These are phyloP conservation scores for Anguilla obscura DNA, from an alignment of 2,797 vertebrate genomes.

Conservation along the genomic window DNA sequence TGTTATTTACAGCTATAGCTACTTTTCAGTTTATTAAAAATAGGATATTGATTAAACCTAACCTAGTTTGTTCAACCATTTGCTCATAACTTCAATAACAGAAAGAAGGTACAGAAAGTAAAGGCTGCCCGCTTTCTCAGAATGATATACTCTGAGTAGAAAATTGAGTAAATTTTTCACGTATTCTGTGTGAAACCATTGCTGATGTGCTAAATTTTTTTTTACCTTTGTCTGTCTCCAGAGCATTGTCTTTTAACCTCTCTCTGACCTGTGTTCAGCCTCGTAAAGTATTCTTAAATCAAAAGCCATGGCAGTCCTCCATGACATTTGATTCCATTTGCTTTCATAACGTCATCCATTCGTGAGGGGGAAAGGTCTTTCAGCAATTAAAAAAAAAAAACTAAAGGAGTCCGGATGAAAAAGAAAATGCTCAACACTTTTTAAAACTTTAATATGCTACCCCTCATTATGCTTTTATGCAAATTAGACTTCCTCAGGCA, in stretches of 20 bases:
- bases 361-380: not conserved
- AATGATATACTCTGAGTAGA: not conserved
- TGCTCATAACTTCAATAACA: not conserved
- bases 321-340: not conserved
- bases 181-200: not conserved
- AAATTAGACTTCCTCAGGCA: not conserved
- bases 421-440: not conserved
- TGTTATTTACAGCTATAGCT: not conserved
- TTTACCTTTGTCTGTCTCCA: not conserved
- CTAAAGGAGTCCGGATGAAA: conserved; percentile 7
- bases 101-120: not conserved
- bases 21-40: not conserved
- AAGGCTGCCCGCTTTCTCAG: not conserved
- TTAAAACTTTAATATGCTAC: not conserved
- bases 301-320: not conserved
- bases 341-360: not conserved
- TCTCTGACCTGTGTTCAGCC: not conserved
- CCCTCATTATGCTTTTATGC: not conserved
- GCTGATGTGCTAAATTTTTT: not conserved
- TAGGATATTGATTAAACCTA: not conserved
- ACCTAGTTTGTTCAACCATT: not conserved
- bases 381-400: not conserved
- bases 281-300: conserved; percentile 4
- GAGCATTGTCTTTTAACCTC: not conserved
- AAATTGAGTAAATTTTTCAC: not conserved